Evolutionary conservation across 2,888 invertebrate genomes (phyloP).

Genomic region (Dioctria rufipes): DNA sequence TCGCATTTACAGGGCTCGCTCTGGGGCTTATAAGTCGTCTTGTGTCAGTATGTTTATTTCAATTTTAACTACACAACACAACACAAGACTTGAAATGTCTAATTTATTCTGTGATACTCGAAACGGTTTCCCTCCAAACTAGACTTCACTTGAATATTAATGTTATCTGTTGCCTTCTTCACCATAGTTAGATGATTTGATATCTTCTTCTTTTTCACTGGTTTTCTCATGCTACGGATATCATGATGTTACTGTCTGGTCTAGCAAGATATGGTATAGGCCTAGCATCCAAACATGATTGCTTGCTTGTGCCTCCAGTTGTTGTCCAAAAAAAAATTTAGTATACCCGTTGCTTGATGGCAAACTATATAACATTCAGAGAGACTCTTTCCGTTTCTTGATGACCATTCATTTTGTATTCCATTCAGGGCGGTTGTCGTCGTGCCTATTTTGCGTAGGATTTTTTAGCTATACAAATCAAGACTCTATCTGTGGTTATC

Average conservation of each 20-base stretch:
- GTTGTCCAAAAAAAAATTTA: slow-evolving; percentile 28
- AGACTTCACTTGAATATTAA: slow-evolving; percentile 46
- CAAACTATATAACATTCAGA: not conserved
- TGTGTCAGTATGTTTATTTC: not conserved
- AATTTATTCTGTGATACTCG: slow-evolving; percentile 44
- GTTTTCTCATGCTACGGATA: not conserved
- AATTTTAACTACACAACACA: not conserved
- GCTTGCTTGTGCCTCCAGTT: not conserved
- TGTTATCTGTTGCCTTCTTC: slow-evolving; percentile 9
- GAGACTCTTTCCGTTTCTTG: slow-evolving; percentile 37
- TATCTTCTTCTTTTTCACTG: slow-evolving; percentile 22
- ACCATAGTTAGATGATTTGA: slow-evolving; percentile 27
- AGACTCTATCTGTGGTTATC: too few species aligned
- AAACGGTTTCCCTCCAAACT: slow-evolving; percentile 37
- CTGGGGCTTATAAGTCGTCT: not conserved
- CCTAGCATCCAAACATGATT: not conserved
- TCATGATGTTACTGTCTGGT: not conserved
- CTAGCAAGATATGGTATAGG: too few species aligned
- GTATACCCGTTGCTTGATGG: not conserved
- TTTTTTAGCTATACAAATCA: not conserved
- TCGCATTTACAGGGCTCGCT: slow-evolving; percentile 27
- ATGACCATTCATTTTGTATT: slow-evolving; percentile 44
- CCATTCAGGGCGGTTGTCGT: not conserved
- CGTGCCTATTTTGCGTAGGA: slow-evolving; percentile 38
- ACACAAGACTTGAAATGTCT: slow-evolving; percentile 29